phyloP scores from a whole-genome alignment of 2,797 vertebrate genomes.

The Cyclura pinguis region DNA sequence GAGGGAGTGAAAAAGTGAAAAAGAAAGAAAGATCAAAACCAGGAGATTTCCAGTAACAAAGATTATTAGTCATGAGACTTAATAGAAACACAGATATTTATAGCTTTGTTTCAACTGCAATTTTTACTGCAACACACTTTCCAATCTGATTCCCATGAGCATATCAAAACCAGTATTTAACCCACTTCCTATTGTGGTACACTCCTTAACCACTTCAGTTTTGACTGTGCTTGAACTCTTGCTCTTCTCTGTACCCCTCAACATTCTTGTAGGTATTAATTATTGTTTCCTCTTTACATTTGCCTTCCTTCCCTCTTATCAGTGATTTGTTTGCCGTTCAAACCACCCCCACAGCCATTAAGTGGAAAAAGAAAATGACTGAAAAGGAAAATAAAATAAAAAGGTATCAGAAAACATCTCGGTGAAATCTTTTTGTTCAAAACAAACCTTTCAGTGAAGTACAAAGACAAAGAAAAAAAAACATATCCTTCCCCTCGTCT shows the following conservation, averaged over 20 bases:
- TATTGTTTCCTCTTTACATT: conserved; percentile 76
- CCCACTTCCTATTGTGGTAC: conserved; percentile 82
- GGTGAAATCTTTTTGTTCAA: conserved; percentile 40
- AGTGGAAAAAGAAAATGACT: conserved; percentile 39
- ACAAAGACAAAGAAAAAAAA: conserved; percentile 26
- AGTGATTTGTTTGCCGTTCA: conserved; percentile 58
- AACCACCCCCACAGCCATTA: conserved; percentile 68
- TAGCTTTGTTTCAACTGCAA: conserved; percentile 77
- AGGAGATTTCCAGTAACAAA: conserved; percentile 82
- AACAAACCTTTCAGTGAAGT: conserved; percentile 18
- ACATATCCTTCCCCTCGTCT: neutral
- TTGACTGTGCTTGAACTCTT: conserved; percentile 52
- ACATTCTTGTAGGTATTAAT: conserved; percentile 62
- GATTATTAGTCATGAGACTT: conserved; percentile 82
- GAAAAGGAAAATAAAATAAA: neutral
- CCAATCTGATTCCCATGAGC: conserved; percentile 80
- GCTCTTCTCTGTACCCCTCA: conserved; percentile 61
- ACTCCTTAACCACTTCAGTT: conserved; percentile 78
- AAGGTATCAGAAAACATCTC: neutral
- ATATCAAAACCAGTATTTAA: conserved; percentile 75
- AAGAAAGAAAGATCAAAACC: neutral
- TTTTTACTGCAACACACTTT: conserved; percentile 84
- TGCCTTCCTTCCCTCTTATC: conserved; percentile 75
- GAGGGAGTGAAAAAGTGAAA: neutral
- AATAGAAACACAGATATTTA: conserved; percentile 81